These are phyloP conservation scores for Lasioglossum oenotherae DNA, from an alignment of 2,888 invertebrate species.

Conservation along the genomic window DNA sequence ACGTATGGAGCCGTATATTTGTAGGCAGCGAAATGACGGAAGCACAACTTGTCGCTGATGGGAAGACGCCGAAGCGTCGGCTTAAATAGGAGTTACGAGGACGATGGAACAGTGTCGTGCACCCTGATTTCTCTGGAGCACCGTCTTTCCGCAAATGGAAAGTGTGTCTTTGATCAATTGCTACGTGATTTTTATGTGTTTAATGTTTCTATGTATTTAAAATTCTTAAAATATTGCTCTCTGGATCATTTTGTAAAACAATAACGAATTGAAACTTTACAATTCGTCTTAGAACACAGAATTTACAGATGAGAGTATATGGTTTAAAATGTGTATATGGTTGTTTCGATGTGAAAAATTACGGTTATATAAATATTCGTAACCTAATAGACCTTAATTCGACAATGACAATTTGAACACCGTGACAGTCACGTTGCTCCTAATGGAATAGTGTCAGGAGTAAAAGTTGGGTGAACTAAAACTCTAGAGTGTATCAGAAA, in stretches of 20 bases:
- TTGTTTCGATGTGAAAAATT: too few species aligned
- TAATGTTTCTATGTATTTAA: too few species aligned
- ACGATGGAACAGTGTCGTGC: neutral
- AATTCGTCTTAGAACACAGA: neutral
- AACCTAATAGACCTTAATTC: neutral
- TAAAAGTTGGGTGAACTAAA: conserved; percentile 4
- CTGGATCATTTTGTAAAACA: too few species aligned
- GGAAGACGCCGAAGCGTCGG: neutral
- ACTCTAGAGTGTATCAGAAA: neutral
- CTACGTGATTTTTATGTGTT: too few species aligned
- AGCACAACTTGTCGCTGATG: neutral
- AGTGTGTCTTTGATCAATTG: neutral
- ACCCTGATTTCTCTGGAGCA: neutral
- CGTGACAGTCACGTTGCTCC: neutral
- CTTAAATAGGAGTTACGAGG: neutral
- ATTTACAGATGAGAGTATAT: neutral
- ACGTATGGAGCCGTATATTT: neutral
- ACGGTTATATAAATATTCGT: too few species aligned
- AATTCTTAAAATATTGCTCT: too few species aligned
- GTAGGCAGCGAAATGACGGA: neutral
- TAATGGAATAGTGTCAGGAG: neutral
- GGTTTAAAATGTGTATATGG: neutral
- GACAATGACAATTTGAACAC: neutral
- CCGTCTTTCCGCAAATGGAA: neutral
- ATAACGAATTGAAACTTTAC: neutral